Evolutionary conservation across 2,797 vertebrate species (phyloP).

Genomic region (Macrochelys suwanniensis): DNA sequence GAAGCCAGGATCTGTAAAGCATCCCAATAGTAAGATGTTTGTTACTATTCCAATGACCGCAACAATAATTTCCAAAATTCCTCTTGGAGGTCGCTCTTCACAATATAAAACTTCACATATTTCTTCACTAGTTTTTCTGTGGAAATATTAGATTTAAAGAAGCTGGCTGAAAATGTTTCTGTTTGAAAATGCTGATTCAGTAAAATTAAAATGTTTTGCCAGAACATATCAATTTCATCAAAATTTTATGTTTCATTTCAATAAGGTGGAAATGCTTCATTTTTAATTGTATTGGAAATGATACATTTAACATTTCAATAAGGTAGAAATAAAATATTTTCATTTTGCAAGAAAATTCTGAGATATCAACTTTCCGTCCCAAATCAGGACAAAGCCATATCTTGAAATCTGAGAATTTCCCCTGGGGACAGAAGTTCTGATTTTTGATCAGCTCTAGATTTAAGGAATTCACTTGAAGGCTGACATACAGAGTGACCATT

Average conservation of each 20-base stretch:
- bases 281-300: too few species aligned
- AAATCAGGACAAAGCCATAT: not conserved
- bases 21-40: constrained; percentile 43
- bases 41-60: constrained; percentile 31
- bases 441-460: not conserved
- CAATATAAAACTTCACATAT: not conserved
- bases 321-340: not conserved
- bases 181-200: constrained; percentile 35
- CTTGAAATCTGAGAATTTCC: not conserved
- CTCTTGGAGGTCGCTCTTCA: constrained; percentile 54
- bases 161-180: constrained; percentile 19
- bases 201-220: constrained; percentile 61
- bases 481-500: not conserved
- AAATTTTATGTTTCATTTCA: constrained; percentile 54
- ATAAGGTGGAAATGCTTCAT: not conserved
- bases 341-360: not conserved
- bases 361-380: not conserved
- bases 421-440: not conserved
- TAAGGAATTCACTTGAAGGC: not conserved
- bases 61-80: constrained; percentile 67
- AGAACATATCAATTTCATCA: constrained; percentile 64
- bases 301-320: constrained; percentile 11
- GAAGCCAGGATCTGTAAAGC: constrained; percentile 27
- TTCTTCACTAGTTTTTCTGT: constrained; percentile 50
- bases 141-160: constrained; percentile 13